These are phyloP conservation scores for Corythornis cristatus DNA, from an alignment of 2,113 vertebrate genomes.

Conservation along the genomic window DNA sequence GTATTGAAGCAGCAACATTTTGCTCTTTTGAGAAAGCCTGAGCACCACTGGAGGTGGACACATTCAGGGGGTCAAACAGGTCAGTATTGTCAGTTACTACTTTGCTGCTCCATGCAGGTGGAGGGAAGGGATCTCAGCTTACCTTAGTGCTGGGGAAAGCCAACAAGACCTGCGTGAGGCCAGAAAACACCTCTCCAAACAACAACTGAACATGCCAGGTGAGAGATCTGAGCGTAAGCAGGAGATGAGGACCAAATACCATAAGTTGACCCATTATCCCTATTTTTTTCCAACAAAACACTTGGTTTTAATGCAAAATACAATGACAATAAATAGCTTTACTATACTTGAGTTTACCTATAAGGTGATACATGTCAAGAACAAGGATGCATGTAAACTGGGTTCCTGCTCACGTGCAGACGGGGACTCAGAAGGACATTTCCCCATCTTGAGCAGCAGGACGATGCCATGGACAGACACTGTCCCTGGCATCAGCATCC, in stretches of 20 bases:
- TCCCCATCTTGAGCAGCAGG: background rate
- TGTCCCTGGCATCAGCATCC: background rate
- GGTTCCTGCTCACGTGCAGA: background rate
- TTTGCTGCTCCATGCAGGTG: background rate
- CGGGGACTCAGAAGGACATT: background rate
- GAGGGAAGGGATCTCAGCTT: background rate
- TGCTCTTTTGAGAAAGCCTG: background rate
- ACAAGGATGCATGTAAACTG: background rate
- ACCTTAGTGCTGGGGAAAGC: background rate
- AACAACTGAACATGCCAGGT: accelerated
- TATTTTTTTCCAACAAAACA: background rate
- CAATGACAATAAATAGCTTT: accelerated
- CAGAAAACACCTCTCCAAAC: background rate
- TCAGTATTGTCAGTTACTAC: background rate
- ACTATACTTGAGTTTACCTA: background rate
- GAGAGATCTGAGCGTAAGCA: background rate
- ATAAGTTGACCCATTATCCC: background rate
- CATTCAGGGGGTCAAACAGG: background rate
- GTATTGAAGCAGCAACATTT: background rate
- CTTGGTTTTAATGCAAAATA: background rate
- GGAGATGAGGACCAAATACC: background rate
- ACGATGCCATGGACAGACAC: background rate
- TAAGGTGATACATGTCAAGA: background rate
- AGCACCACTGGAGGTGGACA: background rate
- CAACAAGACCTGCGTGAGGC: background rate